Percentiles rank a stretch among this genome's conserved stretches.
Conservation (phyloP, 2,888 invertebrate species). For the Xiphydria camelus region DNA sequence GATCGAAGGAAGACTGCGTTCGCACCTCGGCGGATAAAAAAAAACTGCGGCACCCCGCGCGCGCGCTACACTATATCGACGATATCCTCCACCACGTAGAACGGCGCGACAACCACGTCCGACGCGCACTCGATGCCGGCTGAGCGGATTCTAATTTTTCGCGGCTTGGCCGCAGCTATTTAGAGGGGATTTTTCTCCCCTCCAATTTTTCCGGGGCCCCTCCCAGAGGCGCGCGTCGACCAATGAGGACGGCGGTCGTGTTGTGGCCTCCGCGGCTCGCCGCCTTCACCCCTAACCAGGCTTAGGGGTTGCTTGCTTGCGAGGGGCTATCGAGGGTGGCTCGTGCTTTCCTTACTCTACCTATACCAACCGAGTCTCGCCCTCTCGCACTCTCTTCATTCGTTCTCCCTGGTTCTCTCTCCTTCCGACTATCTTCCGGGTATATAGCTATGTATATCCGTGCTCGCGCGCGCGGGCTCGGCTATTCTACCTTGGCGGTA, state of each 20-base stretch:
- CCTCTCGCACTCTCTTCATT: slow-evolving; percentile 60
- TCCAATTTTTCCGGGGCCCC: slow-evolving; percentile 56
- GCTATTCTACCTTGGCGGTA: neutral
- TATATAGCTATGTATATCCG: neutral
- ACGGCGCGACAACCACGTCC: slow-evolving; percentile 24
- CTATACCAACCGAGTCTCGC: slow-evolving; percentile 39
- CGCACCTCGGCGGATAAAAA: no score
- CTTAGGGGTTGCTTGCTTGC: slow-evolving; percentile 41
- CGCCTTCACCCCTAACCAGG: slow-evolving; percentile 55
- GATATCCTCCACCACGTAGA: no score
- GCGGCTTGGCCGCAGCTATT: slow-evolving; percentile 52
- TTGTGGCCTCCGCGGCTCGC: slow-evolving; percentile 58
- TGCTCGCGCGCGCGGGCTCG: slow-evolving; percentile 2
- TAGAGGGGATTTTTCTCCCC: slow-evolving; percentile 57
- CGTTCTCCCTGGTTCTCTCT: slow-evolving; percentile 67
- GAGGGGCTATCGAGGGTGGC: slow-evolving; percentile 37
- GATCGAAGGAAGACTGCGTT: no score
- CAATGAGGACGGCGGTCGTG: slow-evolving; percentile 58
- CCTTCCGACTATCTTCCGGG: slow-evolving; percentile 55
- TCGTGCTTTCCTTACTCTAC: slow-evolving; percentile 23
- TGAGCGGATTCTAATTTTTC: slow-evolving; percentile 58
- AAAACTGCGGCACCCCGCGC: no score
- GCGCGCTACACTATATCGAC: no score
- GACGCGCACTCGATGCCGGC: slow-evolving; percentile 53
- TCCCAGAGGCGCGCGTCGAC: slow-evolving; percentile 53